Conservation (phyloP, 2,888 invertebrate genomes). For the Diaperis boleti region DNA sequence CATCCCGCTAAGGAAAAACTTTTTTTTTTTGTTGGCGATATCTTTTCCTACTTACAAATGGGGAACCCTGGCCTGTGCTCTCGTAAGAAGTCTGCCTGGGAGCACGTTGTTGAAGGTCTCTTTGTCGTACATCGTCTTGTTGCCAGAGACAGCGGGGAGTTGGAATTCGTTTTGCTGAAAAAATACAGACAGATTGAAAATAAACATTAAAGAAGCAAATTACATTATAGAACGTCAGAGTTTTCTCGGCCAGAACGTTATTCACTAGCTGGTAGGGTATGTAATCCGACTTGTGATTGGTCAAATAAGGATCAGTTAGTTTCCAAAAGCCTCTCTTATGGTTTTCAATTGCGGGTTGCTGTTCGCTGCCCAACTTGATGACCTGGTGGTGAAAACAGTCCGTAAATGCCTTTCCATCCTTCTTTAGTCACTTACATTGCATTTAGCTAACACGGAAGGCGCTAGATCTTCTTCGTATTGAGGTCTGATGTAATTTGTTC, state of each 20-base stretch:
- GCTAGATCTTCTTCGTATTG: background rate
- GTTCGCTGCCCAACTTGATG: slow-evolving; percentile 23
- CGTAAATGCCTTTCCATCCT: too few relatives aligned
- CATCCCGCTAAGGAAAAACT: slow-evolving; percentile 58
- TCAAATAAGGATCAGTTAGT: slow-evolving; percentile 64
- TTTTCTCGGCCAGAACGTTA: slow-evolving; percentile 60
- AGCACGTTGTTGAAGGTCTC: slow-evolving; percentile 49
- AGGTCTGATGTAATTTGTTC: background rate
- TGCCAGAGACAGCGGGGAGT: slow-evolving; percentile 51
- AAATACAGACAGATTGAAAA: too few relatives aligned
- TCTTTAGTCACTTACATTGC: background rate
- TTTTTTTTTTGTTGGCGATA: background rate
- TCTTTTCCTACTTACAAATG: slow-evolving; percentile 1
- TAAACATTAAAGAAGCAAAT: slow-evolving; percentile 13
- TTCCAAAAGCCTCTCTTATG: slow-evolving; percentile 61
- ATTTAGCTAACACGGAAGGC: background rate
- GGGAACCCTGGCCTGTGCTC: background rate
- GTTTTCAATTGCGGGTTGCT: slow-evolving; percentile 62
- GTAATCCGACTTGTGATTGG: slow-evolving; percentile 59
- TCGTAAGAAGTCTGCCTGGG: slow-evolving; percentile 18
- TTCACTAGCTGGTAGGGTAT: slow-evolving; percentile 54
- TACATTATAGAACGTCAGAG: slow-evolving; percentile 63
- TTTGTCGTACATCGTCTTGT: slow-evolving; percentile 53
- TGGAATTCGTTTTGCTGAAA: slow-evolving; percentile 50
- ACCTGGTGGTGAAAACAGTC: slow-evolving; percentile 23